Base-by-base conservation (phyloP, 2,113 vertebrate species). In the Stegostoma tigrinum region DNA sequence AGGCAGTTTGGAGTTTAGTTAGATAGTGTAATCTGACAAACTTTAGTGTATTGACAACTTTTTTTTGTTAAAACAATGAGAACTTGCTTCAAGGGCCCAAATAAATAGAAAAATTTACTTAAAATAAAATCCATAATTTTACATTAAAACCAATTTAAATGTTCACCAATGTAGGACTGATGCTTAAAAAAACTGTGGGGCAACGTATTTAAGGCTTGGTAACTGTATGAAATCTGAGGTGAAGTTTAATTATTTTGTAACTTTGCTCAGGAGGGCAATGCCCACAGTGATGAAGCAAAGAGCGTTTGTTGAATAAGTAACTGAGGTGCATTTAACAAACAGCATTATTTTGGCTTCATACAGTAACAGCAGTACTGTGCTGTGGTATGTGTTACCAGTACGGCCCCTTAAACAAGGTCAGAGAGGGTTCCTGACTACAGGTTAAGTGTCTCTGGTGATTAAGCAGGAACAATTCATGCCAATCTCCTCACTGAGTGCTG, bases 331-430 rank as follows among this genome's bases (percentile, higher is more conserved):
- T 21, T n/a, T 85, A 70, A 97, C 96, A 97, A 97, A 97, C 96
- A 97, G 97, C 96, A 97, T 97, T 96, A 96, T 96, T 97, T 97
- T 96, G 97, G 97, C 97, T 98, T 96, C 97, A 97, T 97, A 97
- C 96, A 97, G 97, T 97, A 97, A 97, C 96, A 97, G 97, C 96
- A 97, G 97, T 97, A 98, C 96, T 97, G 97, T 97, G 97, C 97
- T 96, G 96, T 97, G 97, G 97, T 97, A 97, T 96, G 97, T 95
- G 96, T 96, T 96, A 97, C 96, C 96, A 97, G 96, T 96, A 97
- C 96, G 96, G 96, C 96, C 97, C 97, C 96, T 27, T 12, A 45
- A 72, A 95, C 95, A 96, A 66, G 91, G 86, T 96, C 91, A 96
- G 68, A 96, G 70, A 96, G 96, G 95, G 95, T 95, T 96, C 96